Base-by-base conservation (phyloP, 1,140 invertebrate genomes). In the Bombus waltoni region DNA sequence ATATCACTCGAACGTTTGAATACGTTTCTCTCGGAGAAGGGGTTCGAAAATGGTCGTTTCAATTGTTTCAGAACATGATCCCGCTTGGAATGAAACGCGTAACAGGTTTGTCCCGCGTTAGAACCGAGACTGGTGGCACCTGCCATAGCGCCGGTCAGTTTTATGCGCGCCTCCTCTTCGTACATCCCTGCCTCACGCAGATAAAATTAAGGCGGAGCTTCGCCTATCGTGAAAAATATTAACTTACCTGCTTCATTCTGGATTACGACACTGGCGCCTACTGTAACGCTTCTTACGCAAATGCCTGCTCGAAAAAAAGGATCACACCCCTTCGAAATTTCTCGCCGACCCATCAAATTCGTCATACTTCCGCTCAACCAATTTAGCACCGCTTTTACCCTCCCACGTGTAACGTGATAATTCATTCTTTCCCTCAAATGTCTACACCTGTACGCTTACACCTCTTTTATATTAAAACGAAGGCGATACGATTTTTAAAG, bases 141-240 rank as follows among this genome's bases (percentile, higher is more conserved):
- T 81, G 84, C 70, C 87, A 89, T 88, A 82, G 91, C 90, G 90
- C 91, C 86, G 84, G 86, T 90, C 91, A 87, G 89, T 91, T 92
- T 91, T 92, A 91, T 90, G 85, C 84, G 86, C 91, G 47, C 72
- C 79, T 89, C 82, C 70, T 72, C 89, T 88, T 85, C 84, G 73
- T 86, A 81, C 83, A 66, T 81, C 83, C 89, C 87, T 85, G 79
- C 87, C 72, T 87, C 83, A 87, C 83, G 88, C 86, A 88, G 88
- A 90, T 90, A 79, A 89, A 90, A 76, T 88, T 88, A 85, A 88
- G 87, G 75, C 84, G 83, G 79, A 83, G 79, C 78, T 81, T 75
- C 66, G 59, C 15, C 35, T 53, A 72, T 47, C 79, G 79, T 79
- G 65, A 80, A 80, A 35, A 65, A 32, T 85, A 47, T 73, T 85